Percentiles rank a stretch among this genome's conserved stretches.
These are phyloP conservation scores for human (Homo sapiens) DNA, from an alignment of 2,113 vertebrate genomes.

Conservation along the genomic window GRCh38 chr2:184105001-184105500, in stretches of 20 bases:
- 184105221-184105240: neutral
- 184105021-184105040: neutral
- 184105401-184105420: neutral
- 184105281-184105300: neutral
- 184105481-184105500: neutral
- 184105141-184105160: neutral
- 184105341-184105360: neutral
- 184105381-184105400: neutral
- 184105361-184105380: neutral
- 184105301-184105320: neutral
- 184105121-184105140: neutral
- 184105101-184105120: slow-evolving; percentile 5
- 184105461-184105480: neutral
- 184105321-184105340: neutral
- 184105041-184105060: slow-evolving; percentile 25
- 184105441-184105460: neutral
- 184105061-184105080: neutral
- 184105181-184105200: neutral
- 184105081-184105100: neutral
- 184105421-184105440: neutral
- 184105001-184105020: neutral
- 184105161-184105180: neutral
- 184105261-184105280: neutral
- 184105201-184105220: neutral
- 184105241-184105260: neutral